Evolutionary conservation across 2,888 invertebrate species (phyloP).

Genomic region (Hyposoter dolosus): DNA sequence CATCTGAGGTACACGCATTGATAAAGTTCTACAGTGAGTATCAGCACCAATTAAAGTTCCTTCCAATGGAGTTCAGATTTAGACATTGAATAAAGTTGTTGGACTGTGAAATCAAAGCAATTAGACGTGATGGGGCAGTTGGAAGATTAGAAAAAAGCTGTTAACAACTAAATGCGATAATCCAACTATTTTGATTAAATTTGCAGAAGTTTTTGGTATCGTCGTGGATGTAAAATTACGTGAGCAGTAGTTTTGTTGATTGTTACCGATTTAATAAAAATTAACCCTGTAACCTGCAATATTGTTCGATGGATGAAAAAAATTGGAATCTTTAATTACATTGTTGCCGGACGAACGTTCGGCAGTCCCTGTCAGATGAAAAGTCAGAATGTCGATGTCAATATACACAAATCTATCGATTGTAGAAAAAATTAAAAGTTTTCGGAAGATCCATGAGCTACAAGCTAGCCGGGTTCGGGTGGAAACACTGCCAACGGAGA

Average conservation of each 20-base stretch:
- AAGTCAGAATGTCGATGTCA: neutral
- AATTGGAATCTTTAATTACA: neutral
- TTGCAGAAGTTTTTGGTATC: neutral
- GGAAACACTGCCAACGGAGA: slow-evolving; percentile 24
- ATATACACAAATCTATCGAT: neutral
- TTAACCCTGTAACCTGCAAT: neutral
- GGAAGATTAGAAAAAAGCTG: neutral
- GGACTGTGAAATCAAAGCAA: neutral
- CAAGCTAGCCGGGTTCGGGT: slow-evolving; percentile 20
- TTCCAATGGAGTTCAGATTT: neutral
- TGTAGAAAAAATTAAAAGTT: slow-evolving; percentile 2
- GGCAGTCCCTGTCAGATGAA: neutral
- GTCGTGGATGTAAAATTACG: neutral
- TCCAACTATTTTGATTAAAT: neutral
- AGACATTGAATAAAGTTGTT: slow-evolving; percentile 1
- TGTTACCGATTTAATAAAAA: neutral
- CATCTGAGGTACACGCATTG: neutral
- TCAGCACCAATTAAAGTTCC: neutral
- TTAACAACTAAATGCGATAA: neutral
- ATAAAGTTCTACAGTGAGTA: neutral
- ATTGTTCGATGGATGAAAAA: neutral
- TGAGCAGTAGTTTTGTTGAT: neutral
- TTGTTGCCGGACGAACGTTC: neutral
- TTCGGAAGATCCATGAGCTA: slow-evolving; percentile 13
- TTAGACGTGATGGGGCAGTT: neutral